Evolutionary conservation across 2,113 vertebrate genomes (phyloP).

Genomic region (Stomatorhinus ivindoensis): DNA sequence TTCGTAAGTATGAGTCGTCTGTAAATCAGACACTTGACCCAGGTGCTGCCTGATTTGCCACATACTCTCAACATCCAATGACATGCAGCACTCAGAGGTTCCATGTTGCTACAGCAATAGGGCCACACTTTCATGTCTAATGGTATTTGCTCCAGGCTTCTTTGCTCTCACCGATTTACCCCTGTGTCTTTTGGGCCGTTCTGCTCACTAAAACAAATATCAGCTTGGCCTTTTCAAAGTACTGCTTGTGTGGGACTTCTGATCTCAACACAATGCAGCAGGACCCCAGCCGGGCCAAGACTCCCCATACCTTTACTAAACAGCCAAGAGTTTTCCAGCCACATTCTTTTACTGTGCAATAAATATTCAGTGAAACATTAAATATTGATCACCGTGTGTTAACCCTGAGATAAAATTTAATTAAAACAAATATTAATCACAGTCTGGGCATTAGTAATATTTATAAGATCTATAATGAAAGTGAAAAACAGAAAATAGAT

Average conservation of each 20-base stretch:
- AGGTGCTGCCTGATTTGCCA: neutral
- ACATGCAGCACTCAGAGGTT: neutral
- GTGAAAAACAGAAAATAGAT: constrained; percentile 27
- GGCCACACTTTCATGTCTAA: neutral
- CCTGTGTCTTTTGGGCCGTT: neutral
- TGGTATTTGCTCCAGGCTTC: neutral
- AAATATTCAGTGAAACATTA: constrained; percentile 57
- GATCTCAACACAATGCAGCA: neutral
- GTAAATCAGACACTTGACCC: neutral
- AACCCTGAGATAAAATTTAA: constrained; percentile 50
- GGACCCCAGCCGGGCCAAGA: neutral
- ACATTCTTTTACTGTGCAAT: constrained; percentile 44
- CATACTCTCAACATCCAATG: neutral
- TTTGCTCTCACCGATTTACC: neutral
- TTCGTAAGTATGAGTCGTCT: neutral
- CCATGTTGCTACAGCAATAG: neutral
- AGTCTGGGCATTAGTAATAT: constrained; percentile 41
- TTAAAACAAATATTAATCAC: constrained; percentile 64
- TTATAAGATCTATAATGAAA: constrained; percentile 39
- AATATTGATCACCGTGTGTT: constrained; percentile 56
- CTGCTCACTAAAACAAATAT: neutral
- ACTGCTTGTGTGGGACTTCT: neutral
- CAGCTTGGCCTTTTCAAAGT: constrained; percentile 18
- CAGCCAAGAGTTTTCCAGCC: constrained; percentile 31
- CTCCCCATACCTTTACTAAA: constrained; percentile 14